A percentile compares a stretch with the other conserved stretches of the same genome.
Evolutionary conservation across 1,140 invertebrate species (phyloP).

Genomic region (Hormaphis cornu): DNA sequence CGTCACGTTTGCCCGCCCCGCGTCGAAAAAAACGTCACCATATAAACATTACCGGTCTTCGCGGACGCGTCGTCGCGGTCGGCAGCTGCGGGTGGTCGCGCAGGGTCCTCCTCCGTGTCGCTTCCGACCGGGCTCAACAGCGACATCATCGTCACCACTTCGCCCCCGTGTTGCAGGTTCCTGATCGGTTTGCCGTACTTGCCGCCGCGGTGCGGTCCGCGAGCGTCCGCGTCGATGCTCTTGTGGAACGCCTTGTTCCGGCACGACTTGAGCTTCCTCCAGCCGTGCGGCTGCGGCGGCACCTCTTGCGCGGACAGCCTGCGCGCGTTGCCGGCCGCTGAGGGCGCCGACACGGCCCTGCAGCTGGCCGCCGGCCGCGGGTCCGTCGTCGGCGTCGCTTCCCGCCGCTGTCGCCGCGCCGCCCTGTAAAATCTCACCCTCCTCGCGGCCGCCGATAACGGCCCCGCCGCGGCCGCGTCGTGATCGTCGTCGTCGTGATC

Average conservation of each 20-base stretch:
- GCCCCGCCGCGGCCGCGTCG: neutral
- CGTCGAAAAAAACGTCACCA: no score
- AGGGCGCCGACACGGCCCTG: slow-evolving; percentile 33
- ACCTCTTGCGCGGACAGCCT: no score
- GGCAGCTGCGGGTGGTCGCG: neutral
- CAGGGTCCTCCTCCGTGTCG: slow-evolving; percentile 22
- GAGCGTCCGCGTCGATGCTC: slow-evolving; percentile 19
- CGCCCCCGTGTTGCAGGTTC: slow-evolving; percentile 30
- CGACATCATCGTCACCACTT: slow-evolving; percentile 36
- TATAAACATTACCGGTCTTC: slow-evolving; percentile 17
- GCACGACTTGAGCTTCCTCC: slow-evolving; percentile 28
- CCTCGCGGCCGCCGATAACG: slow-evolving; percentile 21
- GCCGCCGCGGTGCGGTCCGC: neutral
- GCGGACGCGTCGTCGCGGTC: neutral
- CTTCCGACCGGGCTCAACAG: slow-evolving; percentile 35
- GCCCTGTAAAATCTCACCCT: slow-evolving; percentile 31
- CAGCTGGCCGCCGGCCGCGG: no score
- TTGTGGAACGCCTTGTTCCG: slow-evolving; percentile 32
- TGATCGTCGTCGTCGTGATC: slow-evolving; percentile 1
- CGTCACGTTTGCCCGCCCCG: no score
- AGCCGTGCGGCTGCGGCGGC: no score
- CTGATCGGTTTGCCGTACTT: slow-evolving; percentile 2
- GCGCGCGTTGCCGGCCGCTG: slow-evolving; percentile 1
- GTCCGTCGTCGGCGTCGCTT: no score
- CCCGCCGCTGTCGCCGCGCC: slow-evolving; percentile 4